Evolutionary conservation across 2,888 invertebrate species (phyloP).

Genomic region (Caenorhabditis plicata): DNA sequence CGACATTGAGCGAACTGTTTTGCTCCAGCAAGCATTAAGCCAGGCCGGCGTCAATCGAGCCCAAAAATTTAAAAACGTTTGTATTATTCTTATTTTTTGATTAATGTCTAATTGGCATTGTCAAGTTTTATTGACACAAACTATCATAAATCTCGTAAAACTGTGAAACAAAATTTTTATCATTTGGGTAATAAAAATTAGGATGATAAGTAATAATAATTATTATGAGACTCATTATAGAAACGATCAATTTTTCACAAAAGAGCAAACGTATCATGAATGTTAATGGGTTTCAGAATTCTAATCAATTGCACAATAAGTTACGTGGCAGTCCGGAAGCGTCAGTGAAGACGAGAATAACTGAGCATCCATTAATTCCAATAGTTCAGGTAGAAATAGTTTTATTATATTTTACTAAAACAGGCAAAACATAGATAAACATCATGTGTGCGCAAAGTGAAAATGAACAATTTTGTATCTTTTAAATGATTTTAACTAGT

Average conservation of each 20-base stretch:
- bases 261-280: no score
- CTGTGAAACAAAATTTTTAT: no score
- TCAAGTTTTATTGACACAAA: background rate
- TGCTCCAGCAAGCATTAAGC: slow-evolving; percentile 25
- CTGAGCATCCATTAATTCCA: slow-evolving; percentile 31
- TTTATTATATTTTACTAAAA: no score
- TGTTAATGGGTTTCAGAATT: slow-evolving; percentile 11
- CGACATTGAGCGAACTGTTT: background rate
- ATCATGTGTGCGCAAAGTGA: no score
- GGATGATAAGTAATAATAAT: background rate
- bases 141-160: background rate
- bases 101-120: background rate
- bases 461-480: no score
- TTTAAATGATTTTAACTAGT: no score
- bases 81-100: background rate
- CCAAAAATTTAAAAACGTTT: slow-evolving; percentile 8
- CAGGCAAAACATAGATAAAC: no score
- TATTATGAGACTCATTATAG: background rate
- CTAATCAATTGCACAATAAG: slow-evolving; percentile 6
- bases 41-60: slow-evolving; percentile 17
- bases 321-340: background rate
- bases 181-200: background rate
- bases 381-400: slow-evolving; percentile 17
- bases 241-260: background rate
- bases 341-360: slow-evolving; percentile 11